Percentiles rank a stretch among this genome's conserved stretches.
Conservation (phyloP, 2,113 vertebrate genomes). For the Tapirus terrestris region DNA sequence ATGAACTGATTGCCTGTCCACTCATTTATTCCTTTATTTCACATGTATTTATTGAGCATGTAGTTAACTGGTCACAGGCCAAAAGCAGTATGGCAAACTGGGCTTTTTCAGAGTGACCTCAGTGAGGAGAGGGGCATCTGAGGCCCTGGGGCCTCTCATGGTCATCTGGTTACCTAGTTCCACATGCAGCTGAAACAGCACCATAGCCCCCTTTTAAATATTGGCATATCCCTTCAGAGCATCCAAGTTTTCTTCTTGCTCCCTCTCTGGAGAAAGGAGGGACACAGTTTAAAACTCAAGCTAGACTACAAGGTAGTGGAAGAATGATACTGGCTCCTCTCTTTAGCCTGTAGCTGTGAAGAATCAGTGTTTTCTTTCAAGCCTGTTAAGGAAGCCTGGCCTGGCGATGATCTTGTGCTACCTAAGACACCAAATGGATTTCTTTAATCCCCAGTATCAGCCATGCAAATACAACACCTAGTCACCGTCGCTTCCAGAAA, state of each 20-base stretch:
- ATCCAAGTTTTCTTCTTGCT: background rate
- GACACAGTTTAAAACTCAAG: background rate
- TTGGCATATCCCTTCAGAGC: background rate
- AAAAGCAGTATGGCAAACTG: background rate
- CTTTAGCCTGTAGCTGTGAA: background rate
- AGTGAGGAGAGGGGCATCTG: background rate
- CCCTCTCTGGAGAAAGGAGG: background rate
- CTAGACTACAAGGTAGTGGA: background rate
- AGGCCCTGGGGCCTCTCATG: background rate
- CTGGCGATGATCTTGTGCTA: no score
- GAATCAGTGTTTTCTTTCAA: background rate
- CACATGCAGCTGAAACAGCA: no score
- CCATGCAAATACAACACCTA: fast-evolving
- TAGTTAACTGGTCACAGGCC: background rate
- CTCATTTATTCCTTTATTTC: background rate
- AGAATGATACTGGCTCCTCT: no score
- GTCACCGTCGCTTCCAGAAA: background rate
- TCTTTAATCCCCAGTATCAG: background rate
- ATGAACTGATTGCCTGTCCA: background rate
- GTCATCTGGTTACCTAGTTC: background rate
- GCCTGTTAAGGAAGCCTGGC: background rate
- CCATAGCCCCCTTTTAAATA: background rate
- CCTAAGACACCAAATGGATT: background rate
- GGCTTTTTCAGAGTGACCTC: background rate
- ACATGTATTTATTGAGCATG: background rate